Evolutionary conservation across 2,113 vertebrate genomes (phyloP).

Genomic region (Oreotrochilus melanogaster): DNA sequence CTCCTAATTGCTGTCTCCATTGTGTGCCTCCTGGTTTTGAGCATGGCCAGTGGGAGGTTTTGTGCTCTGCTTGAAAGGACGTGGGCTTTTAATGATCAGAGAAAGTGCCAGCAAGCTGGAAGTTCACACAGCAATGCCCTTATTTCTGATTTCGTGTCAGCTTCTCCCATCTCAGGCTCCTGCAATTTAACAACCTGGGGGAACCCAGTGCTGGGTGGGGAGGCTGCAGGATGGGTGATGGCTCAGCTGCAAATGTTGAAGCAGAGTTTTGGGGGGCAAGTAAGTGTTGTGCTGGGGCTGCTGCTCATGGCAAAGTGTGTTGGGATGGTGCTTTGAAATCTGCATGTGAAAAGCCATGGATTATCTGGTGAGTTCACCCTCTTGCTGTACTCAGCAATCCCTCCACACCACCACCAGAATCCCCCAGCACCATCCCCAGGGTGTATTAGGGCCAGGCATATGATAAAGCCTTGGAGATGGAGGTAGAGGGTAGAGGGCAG

Average conservation of each 20-base stretch:
- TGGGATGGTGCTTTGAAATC: neutral
- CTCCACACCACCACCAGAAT: fast-evolving
- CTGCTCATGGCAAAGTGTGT: fast-evolving
- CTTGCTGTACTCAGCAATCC: neutral
- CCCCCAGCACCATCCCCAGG: neutral
- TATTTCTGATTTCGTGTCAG: neutral
- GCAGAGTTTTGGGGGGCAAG: neutral
- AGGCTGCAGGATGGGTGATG: neutral
- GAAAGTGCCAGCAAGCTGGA: neutral
- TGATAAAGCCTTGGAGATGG: neutral
- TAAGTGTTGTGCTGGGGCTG: fast-evolving
- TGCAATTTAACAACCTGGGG: neutral
- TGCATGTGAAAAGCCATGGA: fast-evolving
- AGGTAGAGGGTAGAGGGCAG: neutral
- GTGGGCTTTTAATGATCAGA: neutral
- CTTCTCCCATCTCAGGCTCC: neutral
- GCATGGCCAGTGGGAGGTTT: neutral
- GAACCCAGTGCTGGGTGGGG: neutral
- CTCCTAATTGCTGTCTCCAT: neutral
- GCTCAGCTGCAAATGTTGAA: neutral
- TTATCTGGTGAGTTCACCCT: neutral
- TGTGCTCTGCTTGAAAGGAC: neutral
- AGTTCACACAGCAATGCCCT: neutral
- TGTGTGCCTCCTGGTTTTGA: neutral
- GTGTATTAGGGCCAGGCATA: neutral